phyloP scores from a whole-genome alignment of 2,113 vertebrate genomes.

The Atlantisia rogersi region DNA sequence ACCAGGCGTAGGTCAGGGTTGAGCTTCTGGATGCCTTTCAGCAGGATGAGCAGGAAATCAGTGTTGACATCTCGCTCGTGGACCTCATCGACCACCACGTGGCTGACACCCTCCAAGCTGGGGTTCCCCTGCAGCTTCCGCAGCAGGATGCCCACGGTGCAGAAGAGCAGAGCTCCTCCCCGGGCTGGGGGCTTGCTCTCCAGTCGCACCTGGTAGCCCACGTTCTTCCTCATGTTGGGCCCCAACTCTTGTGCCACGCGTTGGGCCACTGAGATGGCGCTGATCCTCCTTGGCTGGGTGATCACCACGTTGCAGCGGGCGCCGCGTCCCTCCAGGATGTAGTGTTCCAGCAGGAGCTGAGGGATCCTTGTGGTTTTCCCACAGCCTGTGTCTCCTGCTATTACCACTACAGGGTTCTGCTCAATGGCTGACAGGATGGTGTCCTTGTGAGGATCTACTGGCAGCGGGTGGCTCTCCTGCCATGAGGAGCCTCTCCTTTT shows the following conservation, averaged over 20 bases:
- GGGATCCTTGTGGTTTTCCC: slow-evolving; percentile 96
- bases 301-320: slow-evolving; percentile 91
- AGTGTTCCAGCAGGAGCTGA: slow-evolving; percentile 89
- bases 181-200: slow-evolving; percentile 87
- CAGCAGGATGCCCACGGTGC: slow-evolving; percentile 93
- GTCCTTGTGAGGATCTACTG: slow-evolving; percentile 86
- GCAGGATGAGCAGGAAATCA: slow-evolving; percentile 92
- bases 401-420: slow-evolving; percentile 87
- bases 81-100: slow-evolving; percentile 95
- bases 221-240: slow-evolving; percentile 81
- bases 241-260: slow-evolving; percentile 92
- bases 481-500: slow-evolving; percentile 60
- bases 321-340: slow-evolving; percentile 79
- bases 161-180: slow-evolving; percentile 92
- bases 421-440: slow-evolving; percentile 83
- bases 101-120: slow-evolving; percentile 88
- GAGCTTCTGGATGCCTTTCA: slow-evolving; percentile 81
- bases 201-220: slow-evolving; percentile 95
- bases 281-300: slow-evolving; percentile 94
- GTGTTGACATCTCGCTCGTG: slow-evolving; percentile 97
- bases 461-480: slow-evolving; percentile 80
- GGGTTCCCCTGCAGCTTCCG: slow-evolving; percentile 92
- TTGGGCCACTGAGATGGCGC: slow-evolving; percentile 93
- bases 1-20: slow-evolving; percentile 88
- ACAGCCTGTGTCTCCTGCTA: slow-evolving; percentile 93